A percentile compares a stretch with the other conserved stretches of the same genome.
phyloP scores from a whole-genome alignment of 2,888 invertebrate genomes.

The Amaurobius ferox region DNA sequence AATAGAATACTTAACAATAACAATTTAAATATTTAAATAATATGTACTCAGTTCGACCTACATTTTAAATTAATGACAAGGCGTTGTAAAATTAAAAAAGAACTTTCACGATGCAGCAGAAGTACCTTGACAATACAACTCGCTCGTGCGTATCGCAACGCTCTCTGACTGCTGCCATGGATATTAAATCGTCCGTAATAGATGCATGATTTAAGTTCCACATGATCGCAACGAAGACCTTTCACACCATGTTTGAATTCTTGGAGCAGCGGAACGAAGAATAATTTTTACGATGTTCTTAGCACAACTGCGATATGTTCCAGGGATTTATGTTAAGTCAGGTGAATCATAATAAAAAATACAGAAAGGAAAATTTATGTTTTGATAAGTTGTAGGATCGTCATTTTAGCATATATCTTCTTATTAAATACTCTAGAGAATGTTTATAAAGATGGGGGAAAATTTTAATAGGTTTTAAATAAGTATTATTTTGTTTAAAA shows the following conservation, averaged over 20 bases:
- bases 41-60: neutral
- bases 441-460: no score
- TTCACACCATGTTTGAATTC: neutral
- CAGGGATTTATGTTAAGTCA: neutral
- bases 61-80: neutral
- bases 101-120: neutral
- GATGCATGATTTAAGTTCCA: conserved; percentile 2
- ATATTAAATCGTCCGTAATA: conserved; percentile 16
- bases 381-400: neutral
- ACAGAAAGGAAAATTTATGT: neutral
- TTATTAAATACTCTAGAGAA: no score
- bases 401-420: neutral
- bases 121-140: neutral
- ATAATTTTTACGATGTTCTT: neutral
- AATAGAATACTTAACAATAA: neutral
- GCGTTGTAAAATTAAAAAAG: neutral
- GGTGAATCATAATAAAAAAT: neutral
- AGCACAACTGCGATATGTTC: neutral
- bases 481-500: no score
- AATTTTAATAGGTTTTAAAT: no score
- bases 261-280: neutral
- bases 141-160: conserved; percentile 3
- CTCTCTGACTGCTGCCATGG: conserved; percentile 12
- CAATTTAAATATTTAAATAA: neutral
- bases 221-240: neutral